Conservation (phyloP, 1,140 invertebrate species). For the Drosophila carrolli region DNA sequence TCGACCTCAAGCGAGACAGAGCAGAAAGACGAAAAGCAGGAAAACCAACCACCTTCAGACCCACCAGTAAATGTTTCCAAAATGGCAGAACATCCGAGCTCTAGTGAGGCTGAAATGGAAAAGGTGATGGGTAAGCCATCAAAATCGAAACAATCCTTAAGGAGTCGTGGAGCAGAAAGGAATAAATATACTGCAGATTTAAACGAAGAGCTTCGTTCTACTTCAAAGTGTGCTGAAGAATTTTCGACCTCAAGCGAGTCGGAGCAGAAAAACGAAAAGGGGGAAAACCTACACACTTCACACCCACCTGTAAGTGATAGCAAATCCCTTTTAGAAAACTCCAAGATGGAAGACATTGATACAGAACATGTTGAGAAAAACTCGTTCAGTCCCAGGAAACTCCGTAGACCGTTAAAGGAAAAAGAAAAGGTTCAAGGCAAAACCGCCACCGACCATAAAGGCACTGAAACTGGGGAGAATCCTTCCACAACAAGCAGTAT, state of each 20-base stretch:
- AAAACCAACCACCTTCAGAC: background rate
- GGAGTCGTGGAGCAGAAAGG: background rate
- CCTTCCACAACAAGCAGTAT: background rate
- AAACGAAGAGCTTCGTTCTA: background rate
- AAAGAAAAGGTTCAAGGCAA: background rate
- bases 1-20: conserved; percentile 5
- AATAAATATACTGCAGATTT: background rate
- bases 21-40: background rate
- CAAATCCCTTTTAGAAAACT: background rate
- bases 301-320: background rate
- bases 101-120: conserved; percentile 9
- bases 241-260: conserved; percentile 5
- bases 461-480: conserved; percentile 1
- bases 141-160: background rate
- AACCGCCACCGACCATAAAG: background rate
- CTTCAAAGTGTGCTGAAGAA: conserved; percentile 9
- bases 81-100: background rate
- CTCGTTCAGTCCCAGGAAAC: background rate
- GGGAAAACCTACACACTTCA: background rate
- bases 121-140: background rate
- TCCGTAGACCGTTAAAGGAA: background rate
- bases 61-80: no score
- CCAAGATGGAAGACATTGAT: background rate
- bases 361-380: conserved; percentile 1
- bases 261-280: background rate